phyloP scores from a whole-genome alignment of 2,113 vertebrate species.

The Phylloscopus trochiloides region DNA sequence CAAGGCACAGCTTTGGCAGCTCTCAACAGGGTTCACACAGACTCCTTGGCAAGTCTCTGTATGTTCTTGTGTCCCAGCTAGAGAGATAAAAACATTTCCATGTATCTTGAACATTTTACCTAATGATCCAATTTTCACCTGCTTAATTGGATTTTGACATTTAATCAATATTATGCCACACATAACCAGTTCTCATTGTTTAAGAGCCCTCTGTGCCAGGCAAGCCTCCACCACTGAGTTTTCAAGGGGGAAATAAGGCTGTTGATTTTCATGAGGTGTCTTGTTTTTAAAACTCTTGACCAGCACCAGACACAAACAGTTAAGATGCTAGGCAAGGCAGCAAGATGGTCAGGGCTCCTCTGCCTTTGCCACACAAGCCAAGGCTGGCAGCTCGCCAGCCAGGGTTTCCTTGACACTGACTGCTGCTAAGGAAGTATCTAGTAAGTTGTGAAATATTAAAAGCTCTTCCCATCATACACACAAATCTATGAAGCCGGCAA shows the following conservation, averaged over 20 bases:
- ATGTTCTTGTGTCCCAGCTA: background rate
- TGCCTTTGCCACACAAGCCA: background rate
- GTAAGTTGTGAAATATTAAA: background rate
- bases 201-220: background rate
- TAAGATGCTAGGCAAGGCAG: background rate
- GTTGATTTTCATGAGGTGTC: background rate
- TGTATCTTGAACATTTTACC: background rate
- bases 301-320: background rate
- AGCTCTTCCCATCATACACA: background rate
- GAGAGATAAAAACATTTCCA: constrained; percentile 13
- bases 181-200: background rate
- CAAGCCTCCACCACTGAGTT: background rate
- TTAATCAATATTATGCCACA: background rate
- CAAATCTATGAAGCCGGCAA: background rate
- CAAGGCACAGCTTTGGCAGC: background rate
- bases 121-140: background rate
- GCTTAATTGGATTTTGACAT: constrained; percentile 8
- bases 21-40: background rate
- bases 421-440: background rate
- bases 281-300: background rate
- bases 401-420: background rate
- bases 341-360: background rate
- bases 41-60: background rate
- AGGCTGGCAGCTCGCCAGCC: background rate
- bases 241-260: background rate